Conservation (phyloP, 1,140 invertebrate genomes). For the Leptopilina boulardi region DNA sequence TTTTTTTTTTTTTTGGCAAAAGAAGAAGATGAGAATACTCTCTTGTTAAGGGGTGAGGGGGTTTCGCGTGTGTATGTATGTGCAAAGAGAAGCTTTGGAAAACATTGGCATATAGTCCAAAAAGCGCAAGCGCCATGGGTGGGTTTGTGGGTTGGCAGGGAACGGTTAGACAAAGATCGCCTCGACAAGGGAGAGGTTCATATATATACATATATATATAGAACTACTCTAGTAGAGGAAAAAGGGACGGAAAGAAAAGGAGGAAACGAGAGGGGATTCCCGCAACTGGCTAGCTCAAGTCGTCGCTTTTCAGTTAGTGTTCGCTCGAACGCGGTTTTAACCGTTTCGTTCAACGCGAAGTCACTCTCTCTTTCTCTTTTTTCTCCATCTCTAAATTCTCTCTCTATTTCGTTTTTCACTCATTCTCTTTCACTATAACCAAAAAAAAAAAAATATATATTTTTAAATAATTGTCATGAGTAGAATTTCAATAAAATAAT, state of each 20-base stretch:
- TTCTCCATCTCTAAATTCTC: no score
- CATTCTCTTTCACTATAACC: no score
- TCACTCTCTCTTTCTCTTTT: constrained; percentile 50
- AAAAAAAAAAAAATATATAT: no score
- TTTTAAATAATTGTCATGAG: no score
- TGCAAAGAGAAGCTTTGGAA: no score
- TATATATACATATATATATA: no score
- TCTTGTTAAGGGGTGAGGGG: neutral
- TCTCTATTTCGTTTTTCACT: no score
- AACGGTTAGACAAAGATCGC: constrained; percentile 33
- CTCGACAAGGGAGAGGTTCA: constrained; percentile 35
- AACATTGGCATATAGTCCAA: neutral
- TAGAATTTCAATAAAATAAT: no score
- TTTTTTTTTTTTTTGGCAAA: constrained; percentile 14
- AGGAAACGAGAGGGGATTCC: constrained; percentile 48
- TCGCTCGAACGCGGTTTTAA: constrained; percentile 68
- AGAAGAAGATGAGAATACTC: neutral
- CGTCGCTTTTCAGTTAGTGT: constrained; percentile 66
- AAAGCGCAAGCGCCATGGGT: constrained; percentile 39
- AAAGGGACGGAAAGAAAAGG: constrained; percentile 48
- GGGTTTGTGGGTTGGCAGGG: constrained; percentile 41
- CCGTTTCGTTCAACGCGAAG: constrained; percentile 63
- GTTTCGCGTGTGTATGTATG: no score
- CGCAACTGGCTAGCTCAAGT: constrained; percentile 63
- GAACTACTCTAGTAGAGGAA: constrained; percentile 36